These are phyloP conservation scores for Aphaenogaster floridana DNA, from an alignment of 1,140 invertebrate species.

Conservation along the genomic window DNA sequence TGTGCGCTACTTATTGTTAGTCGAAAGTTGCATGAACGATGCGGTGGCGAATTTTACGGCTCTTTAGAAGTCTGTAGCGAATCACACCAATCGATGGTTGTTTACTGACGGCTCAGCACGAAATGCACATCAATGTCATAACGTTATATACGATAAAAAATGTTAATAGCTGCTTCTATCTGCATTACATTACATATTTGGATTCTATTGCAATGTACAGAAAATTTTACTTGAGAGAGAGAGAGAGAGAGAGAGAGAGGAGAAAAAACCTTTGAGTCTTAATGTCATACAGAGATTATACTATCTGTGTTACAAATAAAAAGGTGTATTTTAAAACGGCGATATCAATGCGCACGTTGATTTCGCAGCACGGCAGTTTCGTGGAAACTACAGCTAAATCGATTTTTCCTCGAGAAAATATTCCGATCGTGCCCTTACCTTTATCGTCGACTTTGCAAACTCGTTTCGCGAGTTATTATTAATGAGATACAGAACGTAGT, in stretches of 20 bases:
- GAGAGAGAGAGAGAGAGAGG: neutral
- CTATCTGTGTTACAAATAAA: neutral
- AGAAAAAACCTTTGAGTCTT: neutral
- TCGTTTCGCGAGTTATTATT: neutral
- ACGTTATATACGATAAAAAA: neutral
- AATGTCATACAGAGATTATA: slow-evolving; percentile 2
- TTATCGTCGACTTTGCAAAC: slow-evolving; percentile 22
- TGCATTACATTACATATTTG: neutral
- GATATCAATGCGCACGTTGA: neutral
- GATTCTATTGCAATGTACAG: neutral
- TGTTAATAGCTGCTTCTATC: slow-evolving; percentile 4
- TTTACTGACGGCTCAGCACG: neutral
- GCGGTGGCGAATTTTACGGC: neutral
- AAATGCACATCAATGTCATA: neutral
- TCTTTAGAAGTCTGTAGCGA: slow-evolving; percentile 13
- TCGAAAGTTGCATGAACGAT: neutral
- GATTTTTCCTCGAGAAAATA: slow-evolving; percentile 44
- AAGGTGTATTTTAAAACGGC: neutral
- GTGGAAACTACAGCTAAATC: slow-evolving; percentile 55
- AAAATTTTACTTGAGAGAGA: neutral
- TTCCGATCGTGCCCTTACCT: neutral
- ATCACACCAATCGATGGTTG: slow-evolving; percentile 2
- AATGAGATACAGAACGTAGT: slow-evolving; percentile 4
- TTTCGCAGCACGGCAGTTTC: neutral
- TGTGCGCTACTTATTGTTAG: neutral